Evolutionary conservation across 2,113 vertebrate genomes (phyloP).

Genomic region (Nanorana parkeri): DNA sequence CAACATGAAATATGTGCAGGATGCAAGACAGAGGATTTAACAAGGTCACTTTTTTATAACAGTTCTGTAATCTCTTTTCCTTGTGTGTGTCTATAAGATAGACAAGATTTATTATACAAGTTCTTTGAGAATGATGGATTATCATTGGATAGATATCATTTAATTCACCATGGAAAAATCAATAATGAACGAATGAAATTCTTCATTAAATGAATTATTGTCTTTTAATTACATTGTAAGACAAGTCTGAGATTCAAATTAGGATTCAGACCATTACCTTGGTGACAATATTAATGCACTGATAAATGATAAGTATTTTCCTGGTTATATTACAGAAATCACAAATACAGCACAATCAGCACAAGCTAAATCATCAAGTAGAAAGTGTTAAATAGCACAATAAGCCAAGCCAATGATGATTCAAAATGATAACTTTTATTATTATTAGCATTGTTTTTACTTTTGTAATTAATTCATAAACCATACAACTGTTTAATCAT

Average conservation of each 20-base stretch:
- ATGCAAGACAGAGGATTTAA: slow-evolving; percentile 44
- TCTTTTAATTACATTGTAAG: slow-evolving; percentile 57
- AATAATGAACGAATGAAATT: slow-evolving; percentile 58
- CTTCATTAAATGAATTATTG: slow-evolving; percentile 58
- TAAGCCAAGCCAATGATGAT: not conserved
- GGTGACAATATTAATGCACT: slow-evolving; percentile 57
- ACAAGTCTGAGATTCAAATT: slow-evolving; percentile 54
- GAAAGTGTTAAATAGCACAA: slow-evolving; percentile 25
- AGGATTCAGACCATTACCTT: slow-evolving; percentile 57
- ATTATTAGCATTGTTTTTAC: too few relatives aligned
- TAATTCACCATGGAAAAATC: slow-evolving; percentile 53
- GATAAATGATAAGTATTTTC: slow-evolving; percentile 52
- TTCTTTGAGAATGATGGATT: slow-evolving; percentile 52
- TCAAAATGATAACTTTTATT: not conserved
- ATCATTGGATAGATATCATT: slow-evolving; percentile 56
- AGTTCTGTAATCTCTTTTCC: slow-evolving; percentile 45
- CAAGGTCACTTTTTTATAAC: slow-evolving; percentile 48
- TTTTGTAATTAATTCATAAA: too few relatives aligned
- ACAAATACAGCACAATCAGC: slow-evolving; percentile 25
- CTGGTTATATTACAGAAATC: slow-evolving; percentile 47
- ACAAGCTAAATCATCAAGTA: not conserved
- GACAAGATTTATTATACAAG: slow-evolving; percentile 51
- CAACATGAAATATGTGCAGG: slow-evolving; percentile 36
- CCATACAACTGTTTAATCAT: too few relatives aligned
- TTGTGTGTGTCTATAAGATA: slow-evolving; percentile 53